These are phyloP conservation scores for Tribolium madens DNA, from an alignment of 1,140 invertebrate species.

Conservation along the genomic window DNA sequence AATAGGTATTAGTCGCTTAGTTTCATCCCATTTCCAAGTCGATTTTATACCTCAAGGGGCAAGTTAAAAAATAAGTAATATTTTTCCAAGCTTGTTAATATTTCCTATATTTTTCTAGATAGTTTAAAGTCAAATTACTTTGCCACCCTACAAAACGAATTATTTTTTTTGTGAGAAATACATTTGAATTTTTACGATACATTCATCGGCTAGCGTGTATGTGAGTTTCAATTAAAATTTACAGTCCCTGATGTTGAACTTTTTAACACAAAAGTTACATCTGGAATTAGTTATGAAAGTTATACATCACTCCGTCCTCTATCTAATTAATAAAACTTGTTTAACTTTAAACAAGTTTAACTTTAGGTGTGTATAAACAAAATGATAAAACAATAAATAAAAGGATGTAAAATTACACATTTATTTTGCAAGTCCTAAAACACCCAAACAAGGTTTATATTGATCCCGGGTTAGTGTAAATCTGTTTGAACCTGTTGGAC, in stretches of 20 bases:
- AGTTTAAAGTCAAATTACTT: neutral
- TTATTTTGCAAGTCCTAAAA: neutral
- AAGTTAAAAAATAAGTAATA: too few species aligned
- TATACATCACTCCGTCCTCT: neutral
- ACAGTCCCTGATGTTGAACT: neutral
- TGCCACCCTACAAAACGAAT: neutral
- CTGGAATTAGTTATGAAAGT: neutral
- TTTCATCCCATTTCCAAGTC: neutral
- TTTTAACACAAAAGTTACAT: neutral
- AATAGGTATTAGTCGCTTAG: neutral
- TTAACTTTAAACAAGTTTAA: neutral
- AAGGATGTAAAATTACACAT: neutral
- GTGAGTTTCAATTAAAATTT: neutral
- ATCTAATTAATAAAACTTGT: neutral
- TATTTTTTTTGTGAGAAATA: neutral
- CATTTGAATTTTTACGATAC: too few species aligned
- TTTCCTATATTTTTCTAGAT: neutral
- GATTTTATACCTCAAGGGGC: neutral
- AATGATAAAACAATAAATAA: neutral
- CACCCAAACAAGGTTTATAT: neutral
- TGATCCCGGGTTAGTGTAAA: neutral
- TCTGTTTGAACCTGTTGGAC: neutral
- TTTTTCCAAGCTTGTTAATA: too few species aligned
- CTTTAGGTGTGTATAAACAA: neutral
- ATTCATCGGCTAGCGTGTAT: too few species aligned